A percentile compares a stretch with the other conserved stretches of the same genome.
phyloP scores from a whole-genome alignment of 92 coral and sea anemone genomes.

The Paragorgia papillata region DNA sequence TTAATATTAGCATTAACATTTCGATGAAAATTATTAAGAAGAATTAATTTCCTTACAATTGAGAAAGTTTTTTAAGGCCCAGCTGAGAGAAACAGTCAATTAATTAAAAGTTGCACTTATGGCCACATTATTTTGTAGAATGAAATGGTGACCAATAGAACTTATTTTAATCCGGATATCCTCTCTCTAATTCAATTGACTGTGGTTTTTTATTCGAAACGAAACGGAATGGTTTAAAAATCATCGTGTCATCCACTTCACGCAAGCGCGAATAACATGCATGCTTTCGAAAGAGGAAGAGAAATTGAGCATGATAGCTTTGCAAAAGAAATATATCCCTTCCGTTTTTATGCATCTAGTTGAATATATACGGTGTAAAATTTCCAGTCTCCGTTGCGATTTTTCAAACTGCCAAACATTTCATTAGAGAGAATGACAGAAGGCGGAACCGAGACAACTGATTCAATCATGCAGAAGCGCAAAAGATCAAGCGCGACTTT shows the following conservation, averaged over 20 bases:
- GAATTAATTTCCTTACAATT: too few species aligned
- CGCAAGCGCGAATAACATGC: background rate
- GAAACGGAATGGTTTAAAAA: background rate
- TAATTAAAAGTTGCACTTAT: too few species aligned
- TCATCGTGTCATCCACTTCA: background rate
- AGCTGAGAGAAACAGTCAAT: too few species aligned
- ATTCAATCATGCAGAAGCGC: constrained; percentile 9
- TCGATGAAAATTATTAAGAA: too few species aligned
- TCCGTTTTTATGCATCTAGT: too few species aligned
- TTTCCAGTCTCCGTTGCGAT: background rate
- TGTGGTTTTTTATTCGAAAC: background rate
- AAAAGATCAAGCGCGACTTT: background rate
- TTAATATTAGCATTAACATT: too few species aligned
- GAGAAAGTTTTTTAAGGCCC: too few species aligned
- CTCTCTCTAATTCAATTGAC: background rate
- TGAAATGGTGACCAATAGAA: background rate
- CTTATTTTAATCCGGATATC: background rate
- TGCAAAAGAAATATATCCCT: background rate
- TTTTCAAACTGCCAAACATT: background rate
- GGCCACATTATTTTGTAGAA: too few species aligned
- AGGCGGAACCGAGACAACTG: constrained; percentile 12
- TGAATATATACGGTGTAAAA: background rate
- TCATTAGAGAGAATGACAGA: background rate
- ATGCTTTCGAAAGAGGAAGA: background rate
- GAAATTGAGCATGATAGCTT: background rate